A percentile compares a stretch with the other conserved stretches of the same genome.
Evolutionary conservation across 2,888 invertebrate genomes (phyloP).

Genomic region (Empis livida): DNA sequence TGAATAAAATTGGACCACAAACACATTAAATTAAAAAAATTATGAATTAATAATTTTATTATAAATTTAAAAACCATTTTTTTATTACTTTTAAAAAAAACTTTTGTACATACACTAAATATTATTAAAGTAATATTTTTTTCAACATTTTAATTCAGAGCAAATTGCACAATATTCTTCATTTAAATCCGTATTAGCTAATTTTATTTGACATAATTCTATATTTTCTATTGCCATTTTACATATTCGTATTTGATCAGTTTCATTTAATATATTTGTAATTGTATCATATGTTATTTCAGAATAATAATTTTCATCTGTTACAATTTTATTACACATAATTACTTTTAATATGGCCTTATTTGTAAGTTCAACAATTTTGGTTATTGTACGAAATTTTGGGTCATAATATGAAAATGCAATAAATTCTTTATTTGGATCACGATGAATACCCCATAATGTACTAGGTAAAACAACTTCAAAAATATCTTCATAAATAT

Average conservation of each 20-base stretch:
- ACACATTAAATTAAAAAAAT: too few relatives aligned
- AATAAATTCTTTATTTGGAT: slow-evolving; percentile 9
- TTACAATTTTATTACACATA: background rate
- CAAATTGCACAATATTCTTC: too few relatives aligned
- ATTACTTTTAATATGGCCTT: slow-evolving; percentile 1
- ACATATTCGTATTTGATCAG: slow-evolving; percentile 3
- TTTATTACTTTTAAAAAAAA: too few relatives aligned
- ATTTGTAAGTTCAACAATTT: slow-evolving; percentile 4
- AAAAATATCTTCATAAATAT: slow-evolving; percentile 12
- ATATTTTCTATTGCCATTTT: background rate
- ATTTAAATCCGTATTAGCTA: background rate
- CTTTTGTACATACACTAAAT: too few relatives aligned
- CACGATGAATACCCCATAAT: slow-evolving; percentile 12
- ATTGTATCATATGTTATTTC: background rate
- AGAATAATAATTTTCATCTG: background rate
- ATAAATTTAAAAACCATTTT: too few relatives aligned
- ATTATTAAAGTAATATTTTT: too few relatives aligned
- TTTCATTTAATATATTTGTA: slow-evolving; percentile 1
- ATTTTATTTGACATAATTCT: background rate
- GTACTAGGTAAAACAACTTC: slow-evolving; percentile 11
- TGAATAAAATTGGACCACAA: too few relatives aligned
- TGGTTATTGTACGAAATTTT: slow-evolving; percentile 2
- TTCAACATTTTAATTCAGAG: too few relatives aligned
- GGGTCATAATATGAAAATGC: slow-evolving; percentile 10
- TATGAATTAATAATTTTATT: too few relatives aligned